Conservation (phyloP, 2,888 invertebrate species). For the Ochropacha duplaris region DNA sequence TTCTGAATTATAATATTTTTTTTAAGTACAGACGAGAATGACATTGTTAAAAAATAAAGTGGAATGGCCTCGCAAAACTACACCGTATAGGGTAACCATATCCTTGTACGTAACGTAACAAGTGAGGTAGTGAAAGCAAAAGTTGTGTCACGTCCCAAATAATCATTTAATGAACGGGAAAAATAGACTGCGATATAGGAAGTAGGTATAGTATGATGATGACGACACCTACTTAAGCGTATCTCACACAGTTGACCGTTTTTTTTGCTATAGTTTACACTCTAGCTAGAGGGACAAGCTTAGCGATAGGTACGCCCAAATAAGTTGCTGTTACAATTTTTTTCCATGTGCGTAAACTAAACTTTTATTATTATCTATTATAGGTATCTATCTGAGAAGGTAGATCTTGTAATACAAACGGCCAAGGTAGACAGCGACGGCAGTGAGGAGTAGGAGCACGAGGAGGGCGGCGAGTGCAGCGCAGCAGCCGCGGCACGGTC, state of each 20-base stretch:
- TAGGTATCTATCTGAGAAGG: conserved; percentile 13
- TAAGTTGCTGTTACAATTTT: no score
- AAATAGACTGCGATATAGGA: background rate
- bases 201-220: no score
- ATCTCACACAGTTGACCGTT: no score
- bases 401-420: conserved; percentile 67
- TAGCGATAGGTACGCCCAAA: no score
- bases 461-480: conserved; percentile 93
- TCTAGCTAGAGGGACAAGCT: no score
- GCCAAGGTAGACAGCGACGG: conserved; percentile 84
- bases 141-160: background rate
- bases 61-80: background rate
- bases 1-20: background rate
- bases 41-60: background rate
- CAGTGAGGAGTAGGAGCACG: conserved; percentile 86
- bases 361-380: no score
- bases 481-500: conserved; percentile 94
- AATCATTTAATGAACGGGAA: background rate
- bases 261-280: no score
- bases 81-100: background rate
- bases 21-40: background rate
- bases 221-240: no score
- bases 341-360: no score
- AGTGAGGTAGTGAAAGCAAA: background rate
- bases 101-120: background rate